Evolutionary conservation across 2,797 vertebrate genomes (phyloP).

Genomic region (Hydrophis major): DNA sequence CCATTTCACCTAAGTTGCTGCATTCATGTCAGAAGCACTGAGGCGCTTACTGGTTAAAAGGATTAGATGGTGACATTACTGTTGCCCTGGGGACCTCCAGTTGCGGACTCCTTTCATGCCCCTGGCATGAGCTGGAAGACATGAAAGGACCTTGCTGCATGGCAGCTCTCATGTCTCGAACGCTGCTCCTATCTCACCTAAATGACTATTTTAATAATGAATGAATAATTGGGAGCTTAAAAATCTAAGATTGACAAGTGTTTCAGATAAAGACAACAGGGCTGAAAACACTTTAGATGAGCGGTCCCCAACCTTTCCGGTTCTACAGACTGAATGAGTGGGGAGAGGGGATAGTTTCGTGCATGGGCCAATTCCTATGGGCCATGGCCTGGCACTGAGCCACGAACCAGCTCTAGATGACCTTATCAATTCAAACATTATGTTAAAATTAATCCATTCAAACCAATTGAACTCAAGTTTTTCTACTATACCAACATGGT

Average conservation of each 20-base stretch:
- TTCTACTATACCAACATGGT: not conserved
- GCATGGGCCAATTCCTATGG: not conserved
- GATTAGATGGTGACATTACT: not conserved
- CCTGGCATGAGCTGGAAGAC: not conserved
- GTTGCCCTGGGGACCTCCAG: not conserved
- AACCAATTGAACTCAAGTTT: not conserved
- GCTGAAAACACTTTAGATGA: not conserved
- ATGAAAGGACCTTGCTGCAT: not conserved
- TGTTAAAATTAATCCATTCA: not conserved
- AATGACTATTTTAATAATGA: not conserved
- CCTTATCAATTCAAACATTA: not conserved
- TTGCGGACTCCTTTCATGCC: not conserved
- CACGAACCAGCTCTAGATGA: not conserved
- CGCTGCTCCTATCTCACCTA: not conserved
- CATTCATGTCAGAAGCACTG: not conserved
- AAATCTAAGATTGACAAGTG: slow-evolving; percentile 9
- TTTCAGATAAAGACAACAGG: not conserved
- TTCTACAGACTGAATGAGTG: not conserved
- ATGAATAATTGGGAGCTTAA: not conserved
- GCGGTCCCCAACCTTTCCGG: not conserved
- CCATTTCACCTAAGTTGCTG: not conserved
- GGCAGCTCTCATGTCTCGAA: not conserved
- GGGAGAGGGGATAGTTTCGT: not conserved
- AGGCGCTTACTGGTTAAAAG: not conserved
- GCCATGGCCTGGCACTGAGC: not conserved